Evolutionary conservation across 35 echinoderm and acorn worm genomes (phyloP).

Genomic region (Apostichopus japonicus): DNA sequence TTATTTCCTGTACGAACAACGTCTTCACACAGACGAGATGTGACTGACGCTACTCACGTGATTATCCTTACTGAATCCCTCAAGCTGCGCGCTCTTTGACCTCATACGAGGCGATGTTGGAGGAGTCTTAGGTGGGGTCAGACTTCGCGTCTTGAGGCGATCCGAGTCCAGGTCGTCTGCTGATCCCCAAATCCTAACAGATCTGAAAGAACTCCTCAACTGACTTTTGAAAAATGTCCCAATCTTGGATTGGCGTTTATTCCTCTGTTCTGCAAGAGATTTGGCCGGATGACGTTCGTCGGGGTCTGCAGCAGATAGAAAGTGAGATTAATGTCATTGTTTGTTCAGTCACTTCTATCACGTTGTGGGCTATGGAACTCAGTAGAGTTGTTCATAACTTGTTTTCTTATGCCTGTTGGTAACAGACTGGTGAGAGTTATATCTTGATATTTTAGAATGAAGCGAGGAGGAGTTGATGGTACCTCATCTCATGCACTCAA

Average conservation of each 20-base stretch:
- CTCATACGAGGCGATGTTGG: background rate
- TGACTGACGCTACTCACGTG: background rate
- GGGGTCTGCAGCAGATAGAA: background rate
- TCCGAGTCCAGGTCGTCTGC: background rate
- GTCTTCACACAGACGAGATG: too few species aligned
- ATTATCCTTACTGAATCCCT: background rate
- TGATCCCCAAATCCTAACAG: conserved; percentile 12
- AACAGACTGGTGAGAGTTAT: too few species aligned
- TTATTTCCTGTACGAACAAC: too few species aligned
- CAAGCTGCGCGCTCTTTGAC: conserved; percentile 21
- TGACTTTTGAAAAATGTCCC: conserved; percentile 6
- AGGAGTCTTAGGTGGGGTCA: background rate
- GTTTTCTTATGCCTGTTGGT: too few species aligned
- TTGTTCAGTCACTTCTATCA: too few species aligned
- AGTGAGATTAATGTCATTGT: background rate
- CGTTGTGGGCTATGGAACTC: too few species aligned
- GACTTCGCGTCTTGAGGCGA: background rate
- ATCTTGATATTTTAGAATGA: too few species aligned
- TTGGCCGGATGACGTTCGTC: background rate
- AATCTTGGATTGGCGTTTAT: conserved; percentile 15
- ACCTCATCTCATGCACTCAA: too few species aligned
- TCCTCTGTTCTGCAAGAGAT: background rate
- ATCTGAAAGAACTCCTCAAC: conserved; percentile 13
- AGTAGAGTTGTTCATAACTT: too few species aligned
- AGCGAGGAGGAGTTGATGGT: too few species aligned